Conservation (phyloP, 2,113 vertebrate species). For the Cavia porcellus region DNA sequence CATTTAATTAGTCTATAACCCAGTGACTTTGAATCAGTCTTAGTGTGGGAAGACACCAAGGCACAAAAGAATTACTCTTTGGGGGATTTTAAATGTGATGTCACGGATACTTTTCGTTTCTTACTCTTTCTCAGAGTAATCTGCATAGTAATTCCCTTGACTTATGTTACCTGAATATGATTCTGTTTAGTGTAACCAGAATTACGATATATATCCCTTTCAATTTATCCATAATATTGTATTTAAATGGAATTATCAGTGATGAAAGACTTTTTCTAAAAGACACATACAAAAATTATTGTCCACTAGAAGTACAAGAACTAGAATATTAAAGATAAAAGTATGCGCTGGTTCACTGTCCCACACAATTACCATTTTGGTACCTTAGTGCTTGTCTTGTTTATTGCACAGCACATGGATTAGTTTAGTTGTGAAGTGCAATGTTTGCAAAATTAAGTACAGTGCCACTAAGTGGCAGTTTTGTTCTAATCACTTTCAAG, state of each 20-base stretch:
- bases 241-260: not conserved
- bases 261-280: not conserved
- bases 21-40: not conserved
- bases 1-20: not conserved
- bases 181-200: not conserved
- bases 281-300: not conserved
- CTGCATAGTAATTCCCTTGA: not conserved
- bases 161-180: not conserved
- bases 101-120: not conserved
- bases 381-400: not conserved
- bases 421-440: constrained; percentile 29
- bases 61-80: not conserved
- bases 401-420: not conserved
- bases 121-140: not conserved
- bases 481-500: constrained; percentile 62
- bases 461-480: constrained; percentile 46
- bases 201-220: not conserved
- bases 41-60: not conserved
- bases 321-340: not conserved
- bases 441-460: constrained; percentile 54
- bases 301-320: not conserved
- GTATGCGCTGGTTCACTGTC: not conserved
- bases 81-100: not conserved
- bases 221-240: not conserved
- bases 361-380: not conserved